Evolutionary conservation across 2,113 vertebrate genomes (phyloP), one percentile per base, ranked within the genome.

Genomic region (Tetraodon nigroviridis): DNA sequence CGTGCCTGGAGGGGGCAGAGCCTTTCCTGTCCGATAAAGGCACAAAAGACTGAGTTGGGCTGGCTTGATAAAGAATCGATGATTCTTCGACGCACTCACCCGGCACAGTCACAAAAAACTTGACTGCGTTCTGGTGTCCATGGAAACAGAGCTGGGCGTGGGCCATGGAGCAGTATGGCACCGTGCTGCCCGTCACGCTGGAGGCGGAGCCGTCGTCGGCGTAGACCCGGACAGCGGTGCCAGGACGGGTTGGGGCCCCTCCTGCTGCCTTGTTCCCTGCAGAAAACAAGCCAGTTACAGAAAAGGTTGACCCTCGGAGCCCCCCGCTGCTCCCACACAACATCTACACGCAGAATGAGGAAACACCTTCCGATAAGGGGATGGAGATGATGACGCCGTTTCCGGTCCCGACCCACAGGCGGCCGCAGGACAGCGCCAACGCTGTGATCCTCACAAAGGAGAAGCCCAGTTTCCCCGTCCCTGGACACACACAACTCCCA

Each of bases 61-160:
- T 37, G 32, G 8, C 12, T 12, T 11, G 32, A 37, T 37, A 37
- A 37, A 37, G 10, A 1, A 12, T 3, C 2, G 32, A 37, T 12
- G 8, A 37, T 11, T 37, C 2, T 6, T 6, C 7, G 24, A 5
- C 3, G 32, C 16, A 11, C 46, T 57, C 63, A 98, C 97, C 97
- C 88, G 95, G 95, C 73, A 98, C 95, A 0, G 95, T 94, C 29
- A 92, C 95, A 0, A 99, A 99, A 81, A 99, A 99, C 79, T 98
- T 98, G 81, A 98, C 95, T 0, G 96, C 96, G 13, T 99, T 95
- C 0, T 94, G 91, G 74, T 99, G 97, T 19, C 97, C 97, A 0
- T 99, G 96, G 90, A 99, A 99, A 70, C 97, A 99, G 75, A 99
- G 94, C 77, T 99, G 97, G 46, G 97, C 97, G 54, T 99, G 96